Evolutionary conservation across 2,113 vertebrate genomes (phyloP).

Genomic region (Phaethon lepturus): DNA sequence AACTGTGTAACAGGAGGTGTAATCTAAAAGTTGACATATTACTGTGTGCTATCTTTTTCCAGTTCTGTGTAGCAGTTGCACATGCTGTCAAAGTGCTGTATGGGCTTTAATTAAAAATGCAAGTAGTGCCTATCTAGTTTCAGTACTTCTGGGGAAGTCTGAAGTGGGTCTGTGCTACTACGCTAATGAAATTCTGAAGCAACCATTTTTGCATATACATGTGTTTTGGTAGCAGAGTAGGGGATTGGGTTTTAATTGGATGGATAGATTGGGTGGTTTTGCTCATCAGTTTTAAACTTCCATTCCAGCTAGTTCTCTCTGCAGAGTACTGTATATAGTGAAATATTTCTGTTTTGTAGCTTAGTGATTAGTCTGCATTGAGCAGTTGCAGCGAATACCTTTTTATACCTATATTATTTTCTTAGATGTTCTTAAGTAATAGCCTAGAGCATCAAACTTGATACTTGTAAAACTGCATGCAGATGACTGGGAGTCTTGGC

Average conservation of each 20-base stretch:
- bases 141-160: neutral
- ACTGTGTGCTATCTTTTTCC: neutral
- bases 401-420: neutral
- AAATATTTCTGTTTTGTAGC: neutral
- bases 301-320: neutral
- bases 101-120: neutral
- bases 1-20: neutral
- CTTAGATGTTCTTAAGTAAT: neutral
- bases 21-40: neutral
- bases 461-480: neutral
- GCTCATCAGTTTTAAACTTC: neutral
- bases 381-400: neutral
- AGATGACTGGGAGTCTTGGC: neutral
- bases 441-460: neutral
- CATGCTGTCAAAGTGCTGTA: neutral
- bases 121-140: neutral
- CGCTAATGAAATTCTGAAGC: neutral
- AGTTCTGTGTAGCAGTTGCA: neutral
- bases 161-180: neutral
- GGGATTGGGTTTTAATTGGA: neutral
- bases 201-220: neutral
- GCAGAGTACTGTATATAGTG: neutral
- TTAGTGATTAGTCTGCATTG: neutral
- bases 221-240: neutral
- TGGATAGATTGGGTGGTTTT: neutral